A percentile compares a stretch with the other conserved stretches of the same genome.
phyloP scores from a whole-genome alignment of 2,113 vertebrate genomes.

The Mormyrus iriodes region DNA sequence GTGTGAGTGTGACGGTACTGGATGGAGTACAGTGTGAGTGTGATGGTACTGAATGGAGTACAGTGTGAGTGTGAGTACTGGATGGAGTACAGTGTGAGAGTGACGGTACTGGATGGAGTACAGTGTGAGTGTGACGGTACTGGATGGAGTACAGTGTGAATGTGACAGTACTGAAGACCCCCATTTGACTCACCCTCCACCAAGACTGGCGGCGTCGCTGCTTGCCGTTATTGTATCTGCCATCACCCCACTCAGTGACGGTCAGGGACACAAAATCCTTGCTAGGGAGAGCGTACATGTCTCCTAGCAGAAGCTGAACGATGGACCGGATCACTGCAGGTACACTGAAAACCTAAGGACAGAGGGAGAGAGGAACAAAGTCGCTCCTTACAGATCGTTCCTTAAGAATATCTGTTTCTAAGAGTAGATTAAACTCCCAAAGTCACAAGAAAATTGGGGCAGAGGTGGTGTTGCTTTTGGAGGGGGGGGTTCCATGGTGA shows the following conservation, averaged over 20 bases:
- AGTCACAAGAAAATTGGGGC: neutral
- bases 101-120: neutral
- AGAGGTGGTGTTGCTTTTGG: neutral
- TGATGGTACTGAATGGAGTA: neutral
- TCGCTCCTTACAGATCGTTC: neutral
- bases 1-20: neutral
- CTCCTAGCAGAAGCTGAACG: slow-evolving; percentile 38
- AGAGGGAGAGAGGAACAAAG: neutral
- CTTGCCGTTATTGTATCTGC: slow-evolving; percentile 75
- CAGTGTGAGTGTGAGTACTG: neutral
- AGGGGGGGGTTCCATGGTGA: neutral
- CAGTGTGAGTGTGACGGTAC: neutral
- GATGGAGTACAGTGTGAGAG: neutral
- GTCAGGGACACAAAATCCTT: slow-evolving; percentile 87
- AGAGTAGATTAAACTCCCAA: neutral
- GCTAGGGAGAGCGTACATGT: slow-evolving; percentile 68
- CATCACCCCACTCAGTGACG: slow-evolving; percentile 60
- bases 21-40: neutral
- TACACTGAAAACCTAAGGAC: neutral
- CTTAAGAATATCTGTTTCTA: neutral
- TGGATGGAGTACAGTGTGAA: neutral
- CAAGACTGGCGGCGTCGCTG: slow-evolving; percentile 77
- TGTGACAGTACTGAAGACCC: neutral
- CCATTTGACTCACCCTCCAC: slow-evolving; percentile 75
- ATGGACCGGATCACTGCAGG: neutral